Evolutionary conservation across 2,888 invertebrate species (phyloP), one percentile per base, ranked within the genome.

Genomic region (Gymnosoma rotundatum): DNA sequence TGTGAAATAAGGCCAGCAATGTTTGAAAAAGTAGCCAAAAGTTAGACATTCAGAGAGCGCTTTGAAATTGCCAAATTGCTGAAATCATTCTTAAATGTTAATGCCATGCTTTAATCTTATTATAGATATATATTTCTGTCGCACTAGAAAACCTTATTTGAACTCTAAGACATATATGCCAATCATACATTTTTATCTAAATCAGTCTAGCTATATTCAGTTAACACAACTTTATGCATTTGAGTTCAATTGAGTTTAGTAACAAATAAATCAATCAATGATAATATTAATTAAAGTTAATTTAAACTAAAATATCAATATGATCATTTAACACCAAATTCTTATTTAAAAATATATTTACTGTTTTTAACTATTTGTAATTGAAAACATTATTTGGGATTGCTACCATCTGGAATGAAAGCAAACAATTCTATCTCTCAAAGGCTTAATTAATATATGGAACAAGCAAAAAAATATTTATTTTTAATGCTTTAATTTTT

Each of bases 231-330:
- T 20, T 16, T 20, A 56, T 25, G 21, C 32, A 54, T 61, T 69
- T 61, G 9, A 50, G 61, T 50, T 50, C 14, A 66, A 58, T 67
- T 50, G 50, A 36, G 20, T 66, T n/a, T 76, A 18, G 50, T 18
- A n/a, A 20, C 48, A 50, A 36, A 14, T 45, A 16, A 75, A 64
- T 20, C 45, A 45, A 48, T 64, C 16, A 54, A 10, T 14, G 32
- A 75, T 75, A 48, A 38, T 67, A 6, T 32, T 61, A 69, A 78
- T 78, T 52, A 18, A 78, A 78, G 61, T 78, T 61, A 54, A 78
- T 78, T 61, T 32, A 54, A 54, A 42, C 36, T 45, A 21, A 25
- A 52, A n/a, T 0, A 9, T 5, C 42, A 25, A 52, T 42, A 61
- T 21, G 67, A 67, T 20, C 61, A 25, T 61, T 69, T 32, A 54